Percentiles rank a stretch among this genome's conserved stretches.
Conservation (phyloP, 2,888 invertebrate species). For the Drosophila histrio region DNA sequence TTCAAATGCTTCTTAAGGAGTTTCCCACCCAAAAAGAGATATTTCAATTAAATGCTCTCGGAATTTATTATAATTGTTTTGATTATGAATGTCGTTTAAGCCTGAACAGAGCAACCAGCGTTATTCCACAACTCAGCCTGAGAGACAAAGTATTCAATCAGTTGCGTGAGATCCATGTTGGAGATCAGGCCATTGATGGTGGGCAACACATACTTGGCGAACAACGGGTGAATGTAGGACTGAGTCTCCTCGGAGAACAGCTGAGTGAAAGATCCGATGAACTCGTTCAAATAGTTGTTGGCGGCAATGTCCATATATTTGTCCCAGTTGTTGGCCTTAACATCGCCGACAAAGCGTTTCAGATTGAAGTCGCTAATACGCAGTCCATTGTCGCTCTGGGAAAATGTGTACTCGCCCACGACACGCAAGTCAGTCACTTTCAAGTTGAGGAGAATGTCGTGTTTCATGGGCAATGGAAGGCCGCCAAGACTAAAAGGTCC, state of each 20-base stretch:
- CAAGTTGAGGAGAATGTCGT: constrained; percentile 54
- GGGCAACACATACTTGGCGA: constrained; percentile 26
- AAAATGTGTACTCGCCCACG: constrained; percentile 55
- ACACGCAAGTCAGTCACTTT: constrained; percentile 57
- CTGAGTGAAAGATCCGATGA: constrained; percentile 33
- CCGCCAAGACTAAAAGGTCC: constrained; percentile 48
- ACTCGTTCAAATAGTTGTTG: constrained; percentile 69
- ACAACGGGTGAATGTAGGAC: constrained; percentile 24
- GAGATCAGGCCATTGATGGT: constrained; percentile 48
- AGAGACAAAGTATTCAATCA: constrained; percentile 5
- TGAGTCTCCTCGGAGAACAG: constrained; percentile 62
- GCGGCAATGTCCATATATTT: constrained; percentile 60
- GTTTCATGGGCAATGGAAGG: constrained; percentile 35
- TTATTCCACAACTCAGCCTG: constrained; percentile 37
- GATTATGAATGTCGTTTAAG: too few species aligned
- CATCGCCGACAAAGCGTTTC: constrained; percentile 54
- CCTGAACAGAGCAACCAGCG: neutral
- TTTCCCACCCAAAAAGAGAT: too few species aligned
- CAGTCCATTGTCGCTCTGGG: constrained; percentile 51
- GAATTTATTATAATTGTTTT: neutral
- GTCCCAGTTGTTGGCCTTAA: constrained; percentile 59
- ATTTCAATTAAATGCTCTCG: too few species aligned
- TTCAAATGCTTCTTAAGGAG: too few species aligned
- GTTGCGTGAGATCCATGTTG: constrained; percentile 25
- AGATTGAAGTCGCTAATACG: constrained; percentile 56